Conservation (phyloP, 2,797 vertebrate genomes). For the Adelosebastes latens region DNA sequence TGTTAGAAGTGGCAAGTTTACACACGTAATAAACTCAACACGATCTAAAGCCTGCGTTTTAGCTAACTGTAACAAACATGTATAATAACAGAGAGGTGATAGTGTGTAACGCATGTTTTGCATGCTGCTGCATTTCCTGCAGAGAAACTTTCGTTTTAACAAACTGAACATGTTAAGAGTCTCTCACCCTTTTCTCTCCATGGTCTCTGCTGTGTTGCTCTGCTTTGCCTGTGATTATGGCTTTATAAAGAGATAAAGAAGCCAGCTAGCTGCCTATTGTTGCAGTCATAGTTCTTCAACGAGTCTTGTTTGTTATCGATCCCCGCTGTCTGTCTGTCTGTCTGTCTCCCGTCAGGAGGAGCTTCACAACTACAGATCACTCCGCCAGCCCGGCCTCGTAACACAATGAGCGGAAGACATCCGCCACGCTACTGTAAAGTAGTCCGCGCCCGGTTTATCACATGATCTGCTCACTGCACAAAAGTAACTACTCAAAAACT, state of each 20-base stretch:
- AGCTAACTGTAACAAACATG: not conserved
- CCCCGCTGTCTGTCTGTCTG: slow-evolving; percentile 53
- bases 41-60: rapidly evolving
- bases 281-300: slow-evolving; percentile 53
- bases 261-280: slow-evolving; percentile 24
- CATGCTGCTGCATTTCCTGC: slow-evolving; percentile 74
- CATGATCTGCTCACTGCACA: not conserved
- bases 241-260: not conserved
- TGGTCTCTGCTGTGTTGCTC: slow-evolving; percentile 64
- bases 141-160: slow-evolving; percentile 85
- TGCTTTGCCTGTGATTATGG: not conserved
- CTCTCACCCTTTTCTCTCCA: slow-evolving; percentile 94
- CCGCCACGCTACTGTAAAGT: slow-evolving; percentile 58
- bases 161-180: slow-evolving; percentile 74
- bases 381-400: slow-evolving; percentile 55
- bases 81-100: not conserved
- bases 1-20: not conserved
- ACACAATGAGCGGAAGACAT: slow-evolving; percentile 32
- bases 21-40: rapidly evolving
- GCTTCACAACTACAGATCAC: slow-evolving; percentile 63
- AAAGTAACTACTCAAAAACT: too few relatives aligned
- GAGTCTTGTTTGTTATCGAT: slow-evolving; percentile 65
- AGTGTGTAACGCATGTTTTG: slow-evolving; percentile 35
- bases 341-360: slow-evolving; percentile 51
- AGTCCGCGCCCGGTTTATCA: slow-evolving; percentile 45